A percentile compares a stretch with the other conserved stretches of the same genome.
Conservation (phyloP, 2,888 invertebrate species). For the Bellardia bayeri region DNA sequence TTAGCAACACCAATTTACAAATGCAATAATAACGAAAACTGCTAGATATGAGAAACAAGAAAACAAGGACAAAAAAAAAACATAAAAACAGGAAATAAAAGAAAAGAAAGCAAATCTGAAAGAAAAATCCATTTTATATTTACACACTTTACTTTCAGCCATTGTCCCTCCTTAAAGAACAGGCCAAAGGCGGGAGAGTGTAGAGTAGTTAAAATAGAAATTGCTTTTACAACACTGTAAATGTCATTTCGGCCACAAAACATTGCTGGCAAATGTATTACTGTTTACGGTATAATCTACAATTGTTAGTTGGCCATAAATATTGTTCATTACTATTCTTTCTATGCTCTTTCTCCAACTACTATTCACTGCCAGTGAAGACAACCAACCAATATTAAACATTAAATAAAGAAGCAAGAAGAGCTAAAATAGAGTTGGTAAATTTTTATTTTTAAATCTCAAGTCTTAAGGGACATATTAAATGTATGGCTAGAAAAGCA, state of each 20-base stretch:
- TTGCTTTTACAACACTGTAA: constrained; percentile 64
- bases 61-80: constrained; percentile 5
- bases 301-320: constrained; percentile 66
- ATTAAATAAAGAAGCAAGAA: neutral
- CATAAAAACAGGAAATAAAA: neutral
- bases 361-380: neutral
- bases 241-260: constrained; percentile 66
- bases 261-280: constrained; percentile 64
- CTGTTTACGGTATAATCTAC: constrained; percentile 58
- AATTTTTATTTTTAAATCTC: constrained; percentile 64
- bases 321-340: constrained; percentile 45
- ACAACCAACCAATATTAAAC: constrained; percentile 4
- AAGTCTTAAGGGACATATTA: constrained; percentile 59
- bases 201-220: constrained; percentile 5
- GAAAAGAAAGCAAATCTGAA: constrained; percentile 18
- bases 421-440: constrained; percentile 36
- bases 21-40: constrained; percentile 51
- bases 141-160: constrained; percentile 20
- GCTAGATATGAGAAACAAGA: neutral
- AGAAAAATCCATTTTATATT: neutral
- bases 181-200: neutral
- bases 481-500: constrained; percentile 25
- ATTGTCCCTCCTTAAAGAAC: constrained; percentile 13
- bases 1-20: constrained; percentile 68
- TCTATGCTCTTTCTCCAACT: constrained; percentile 6